Percentiles rank a stretch among this genome's conserved stretches.
phyloP scores from a whole-genome alignment of 2,113 vertebrate genomes.

The Chionodraco myersi region DNA sequence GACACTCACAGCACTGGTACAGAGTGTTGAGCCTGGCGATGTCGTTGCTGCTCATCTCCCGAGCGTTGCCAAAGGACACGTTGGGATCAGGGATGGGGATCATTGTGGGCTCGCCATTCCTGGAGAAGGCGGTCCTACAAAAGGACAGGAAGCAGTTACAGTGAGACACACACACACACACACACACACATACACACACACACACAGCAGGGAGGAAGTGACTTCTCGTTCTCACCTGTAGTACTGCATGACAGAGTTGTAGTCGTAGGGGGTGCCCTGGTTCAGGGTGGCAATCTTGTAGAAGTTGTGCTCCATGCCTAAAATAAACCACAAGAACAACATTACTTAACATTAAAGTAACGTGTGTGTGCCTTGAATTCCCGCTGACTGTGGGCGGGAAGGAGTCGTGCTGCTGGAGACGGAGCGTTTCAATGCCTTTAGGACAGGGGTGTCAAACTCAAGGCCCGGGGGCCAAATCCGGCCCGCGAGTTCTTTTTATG shows the following conservation, averaged over 20 bases:
- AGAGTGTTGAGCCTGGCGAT: slow-evolving; percentile 71
- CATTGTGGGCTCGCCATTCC: slow-evolving; percentile 70
- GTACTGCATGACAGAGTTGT: slow-evolving; percentile 83
- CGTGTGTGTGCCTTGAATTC: neutral
- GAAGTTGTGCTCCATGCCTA: slow-evolving; percentile 70
- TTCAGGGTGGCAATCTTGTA: slow-evolving; percentile 73
- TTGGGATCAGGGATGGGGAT: slow-evolving; percentile 63
- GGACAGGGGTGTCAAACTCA: too few relatives aligned
- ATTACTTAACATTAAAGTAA: neutral
- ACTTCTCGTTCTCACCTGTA: slow-evolving; percentile 11
- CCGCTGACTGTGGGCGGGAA: too few relatives aligned
- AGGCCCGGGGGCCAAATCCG: too few relatives aligned
- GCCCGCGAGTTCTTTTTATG: too few relatives aligned
- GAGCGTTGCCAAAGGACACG: slow-evolving; percentile 61
- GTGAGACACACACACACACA: neutral
- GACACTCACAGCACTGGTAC: slow-evolving; percentile 71
- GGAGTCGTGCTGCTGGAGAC: too few relatives aligned
- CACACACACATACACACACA: too few relatives aligned
- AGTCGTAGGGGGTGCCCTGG: slow-evolving; percentile 80
- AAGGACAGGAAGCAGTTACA: neutral
- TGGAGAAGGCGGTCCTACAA: slow-evolving; percentile 70
- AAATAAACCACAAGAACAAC: neutral
- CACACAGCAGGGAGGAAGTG: too few relatives aligned
- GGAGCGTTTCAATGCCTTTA: too few relatives aligned
- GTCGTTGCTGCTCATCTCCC: slow-evolving; percentile 67